These are phyloP conservation scores for Patella ulyssiponensis DNA, from an alignment of 2,888 invertebrate species.

Conservation along the genomic window DNA sequence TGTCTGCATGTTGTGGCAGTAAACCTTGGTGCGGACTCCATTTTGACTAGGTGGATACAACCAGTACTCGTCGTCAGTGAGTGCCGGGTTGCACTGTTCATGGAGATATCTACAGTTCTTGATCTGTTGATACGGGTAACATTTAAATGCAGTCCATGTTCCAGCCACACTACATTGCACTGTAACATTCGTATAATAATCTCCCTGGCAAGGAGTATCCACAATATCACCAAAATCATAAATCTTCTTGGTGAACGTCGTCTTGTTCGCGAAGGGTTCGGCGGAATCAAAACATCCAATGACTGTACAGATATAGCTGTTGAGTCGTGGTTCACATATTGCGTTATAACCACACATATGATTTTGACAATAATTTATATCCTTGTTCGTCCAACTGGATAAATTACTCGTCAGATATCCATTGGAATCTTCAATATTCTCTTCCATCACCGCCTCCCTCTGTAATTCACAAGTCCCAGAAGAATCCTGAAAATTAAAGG, in stretches of 20 bases:
- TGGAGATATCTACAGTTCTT: not conserved
- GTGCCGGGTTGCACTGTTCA: not conserved
- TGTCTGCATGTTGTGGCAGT: not conserved
- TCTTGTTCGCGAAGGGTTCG: not conserved
- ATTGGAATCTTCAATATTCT: not conserved
- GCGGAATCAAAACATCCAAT: not conserved
- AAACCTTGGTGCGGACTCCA: not conserved
- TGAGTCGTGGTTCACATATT: not conserved
- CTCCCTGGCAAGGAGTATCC: not conserved
- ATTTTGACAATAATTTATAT: not conserved
- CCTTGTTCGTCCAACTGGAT: not conserved
- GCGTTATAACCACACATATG: not conserved
- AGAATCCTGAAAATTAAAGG: not conserved
- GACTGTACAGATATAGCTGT: not conserved
- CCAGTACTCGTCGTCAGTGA: not conserved
- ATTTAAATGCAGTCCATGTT: not conserved
- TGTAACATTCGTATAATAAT: not conserved
- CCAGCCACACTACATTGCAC: not conserved
- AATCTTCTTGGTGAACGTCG: not conserved
- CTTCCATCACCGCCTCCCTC: not conserved
- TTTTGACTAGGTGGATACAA: not conserved
- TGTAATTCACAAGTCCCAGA: not conserved
- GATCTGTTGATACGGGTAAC: not conserved
- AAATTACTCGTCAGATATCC: not conserved
- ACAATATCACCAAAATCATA: not conserved